Evolutionary conservation across 1,140 invertebrate genomes (phyloP), one percentile per base, ranked within the genome.

Genomic region (Yoshiicerus persimilis): DNA sequence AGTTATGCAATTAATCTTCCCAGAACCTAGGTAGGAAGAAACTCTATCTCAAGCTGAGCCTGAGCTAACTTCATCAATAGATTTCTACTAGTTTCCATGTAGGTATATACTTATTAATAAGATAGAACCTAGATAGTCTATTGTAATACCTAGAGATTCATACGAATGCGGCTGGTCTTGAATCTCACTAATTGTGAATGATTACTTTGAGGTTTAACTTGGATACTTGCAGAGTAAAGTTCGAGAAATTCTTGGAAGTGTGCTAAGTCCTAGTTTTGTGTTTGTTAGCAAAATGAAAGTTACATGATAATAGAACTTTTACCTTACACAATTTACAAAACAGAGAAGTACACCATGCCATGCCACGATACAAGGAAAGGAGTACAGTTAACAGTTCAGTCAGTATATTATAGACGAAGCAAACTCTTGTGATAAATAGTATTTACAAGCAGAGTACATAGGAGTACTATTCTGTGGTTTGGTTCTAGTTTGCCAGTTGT

Each of bases 111-210:
- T 70, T 70, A 70, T 70, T 70, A 70, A 30, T 27, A 70, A 70
- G 66, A 30, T 70, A 70, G 47, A 56, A 16, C 6, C 8, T 20
- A 27, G 6, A 20, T n/a, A 23, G 13, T 16, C 75, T 66, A 23
- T 66, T 66, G 2, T 23, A n/a, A 66, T 66, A 9, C 62, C 25
- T 23, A 9, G 30, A n/a, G 75, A 36, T 34, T 27, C 66, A 70
- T 30, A 70, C 25, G 25, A 70, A 16, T 70, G 66, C 16, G 66
- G 66, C 16, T 30, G 66, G 10, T 70, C 66, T 70, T 70, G 75
- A 27, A 70, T 70, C 64, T 70, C 23, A 30, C 75, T 80, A 80
- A 80, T 80, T 80, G 75, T 80, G 75, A 80, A 80, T 80, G 75
- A 80, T 80, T 80, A 34, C 32, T 80, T 80, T 80, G 75, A 20